Base-by-base conservation (phyloP, 2,888 invertebrate genomes). In the Agriopis leucophaearia region DNA sequence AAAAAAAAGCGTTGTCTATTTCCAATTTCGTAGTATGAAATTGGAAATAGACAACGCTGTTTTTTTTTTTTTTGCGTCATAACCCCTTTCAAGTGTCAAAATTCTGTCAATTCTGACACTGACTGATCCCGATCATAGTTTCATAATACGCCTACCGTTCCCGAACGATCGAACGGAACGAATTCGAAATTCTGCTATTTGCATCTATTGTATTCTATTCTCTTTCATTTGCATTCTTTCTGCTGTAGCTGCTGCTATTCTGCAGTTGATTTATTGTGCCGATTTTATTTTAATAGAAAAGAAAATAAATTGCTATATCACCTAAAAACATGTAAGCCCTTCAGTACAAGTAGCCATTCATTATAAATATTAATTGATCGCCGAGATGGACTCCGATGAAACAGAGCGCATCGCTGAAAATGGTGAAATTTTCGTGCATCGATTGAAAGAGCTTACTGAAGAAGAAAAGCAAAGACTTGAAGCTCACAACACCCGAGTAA, bases 391-490 rank as follows among this genome's bases (percentile, higher is more conserved):
- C 79, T 77, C 73, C 18, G 93, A 93, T 92, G 81, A 85, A 82
- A 61, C 47, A 56, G 74, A 79, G 62, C 70, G 48, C 69, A 61
- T 80, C 40, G 78, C 71, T 38, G 76, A 74, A 3, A 85, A 83
- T 71, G 84, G 82, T 45, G 88, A 90, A 67, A 56, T 85, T 52
- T 91, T 90, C 71, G 72, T 86, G 35, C 92, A 94, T 72, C 88
- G 90, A 0, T 79, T 94, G 61, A 95, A 95, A 82, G 84, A 85
- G 45, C 83, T 96, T n/a, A 91, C 95, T 0, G 88, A 90, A 0
- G 95, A 95, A 58, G 97, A 97, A 78, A 94, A 93, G 54, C 87
- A 90, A 50, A 95, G 94, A 69, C 92, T 98, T 45, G 89, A 94
- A 48, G 93, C 93, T 1, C 98, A 98, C 89, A 96, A 98, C 84